phyloP scores from a whole-genome alignment of 2,113 vertebrate species.

The Plotosus lineatus region DNA sequence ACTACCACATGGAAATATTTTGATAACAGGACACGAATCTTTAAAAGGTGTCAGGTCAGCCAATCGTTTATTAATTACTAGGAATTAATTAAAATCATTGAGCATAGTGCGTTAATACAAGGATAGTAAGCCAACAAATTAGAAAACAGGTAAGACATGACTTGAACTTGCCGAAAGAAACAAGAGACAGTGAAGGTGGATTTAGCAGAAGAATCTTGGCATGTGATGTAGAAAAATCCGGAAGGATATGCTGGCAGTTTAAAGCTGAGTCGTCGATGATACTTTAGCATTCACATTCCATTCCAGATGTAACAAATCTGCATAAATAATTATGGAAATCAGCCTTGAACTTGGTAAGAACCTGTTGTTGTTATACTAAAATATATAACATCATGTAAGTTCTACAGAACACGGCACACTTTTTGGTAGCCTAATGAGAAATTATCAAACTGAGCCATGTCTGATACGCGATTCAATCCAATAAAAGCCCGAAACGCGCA shows the following conservation, averaged over 20 bases:
- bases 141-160: not conserved
- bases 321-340: slow-evolving; percentile 10
- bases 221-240: not conserved
- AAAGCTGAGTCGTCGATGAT: not conserved
- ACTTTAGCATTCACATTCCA: not conserved
- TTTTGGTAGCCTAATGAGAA: slow-evolving; percentile 29
- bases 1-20: not conserved
- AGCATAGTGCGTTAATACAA: slow-evolving; percentile 1
- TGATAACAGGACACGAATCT: not conserved
- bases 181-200: slow-evolving; percentile 29
- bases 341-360: not conserved
- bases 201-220: not conserved
- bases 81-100: not conserved
- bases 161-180: slow-evolving; percentile 14
- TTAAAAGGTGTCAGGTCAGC: not conserved
- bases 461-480: slow-evolving; percentile 35
- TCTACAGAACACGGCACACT: slow-evolving; percentile 18
- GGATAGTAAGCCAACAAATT: not conserved
- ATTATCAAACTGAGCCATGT: slow-evolving; percentile 23
- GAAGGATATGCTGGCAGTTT: not conserved
- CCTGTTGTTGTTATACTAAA: not conserved
- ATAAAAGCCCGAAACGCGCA: slow-evolving; percentile 38
- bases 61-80: not conserved
- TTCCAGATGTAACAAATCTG: not conserved
- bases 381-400: not conserved